Conservation (phyloP, 1,140 invertebrate genomes). For the Ips nitidus region DNA sequence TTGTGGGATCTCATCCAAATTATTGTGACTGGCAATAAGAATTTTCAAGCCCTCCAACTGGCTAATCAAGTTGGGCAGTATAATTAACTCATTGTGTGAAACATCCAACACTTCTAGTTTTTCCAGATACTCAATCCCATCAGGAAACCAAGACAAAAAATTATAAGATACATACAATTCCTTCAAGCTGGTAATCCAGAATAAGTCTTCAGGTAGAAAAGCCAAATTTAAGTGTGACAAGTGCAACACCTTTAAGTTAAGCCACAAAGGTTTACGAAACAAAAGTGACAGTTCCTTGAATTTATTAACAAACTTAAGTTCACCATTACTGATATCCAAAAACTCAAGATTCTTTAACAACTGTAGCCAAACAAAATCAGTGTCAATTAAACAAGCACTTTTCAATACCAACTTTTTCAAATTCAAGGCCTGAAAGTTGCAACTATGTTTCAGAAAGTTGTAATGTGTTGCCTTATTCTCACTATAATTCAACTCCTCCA, state of each 20-base stretch:
- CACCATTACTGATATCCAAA: conserved; percentile 24
- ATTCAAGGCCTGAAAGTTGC: conserved; percentile 8
- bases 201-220: conserved; percentile 21
- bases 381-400: conserved; percentile 20
- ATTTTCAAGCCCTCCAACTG: conserved; percentile 16
- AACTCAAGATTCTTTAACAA: conserved; percentile 9
- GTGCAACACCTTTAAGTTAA: conserved; percentile 13
- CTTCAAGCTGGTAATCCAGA: conserved; percentile 18
- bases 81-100: conserved; percentile 20
- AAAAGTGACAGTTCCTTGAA: conserved; percentile 15
- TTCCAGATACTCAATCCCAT: conserved; percentile 17
- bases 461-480: conserved; percentile 16
- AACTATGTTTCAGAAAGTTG: conserved; percentile 20
- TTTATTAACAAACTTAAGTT: conserved; percentile 18
- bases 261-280: conserved; percentile 9
- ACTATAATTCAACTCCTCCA: conserved; percentile 28
- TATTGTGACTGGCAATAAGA: conserved; percentile 14
- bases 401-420: conserved; percentile 20
- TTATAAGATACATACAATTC: conserved; percentile 26
- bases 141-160: conserved; percentile 23
- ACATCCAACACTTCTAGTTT: conserved; percentile 26
- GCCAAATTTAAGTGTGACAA: conserved; percentile 14
- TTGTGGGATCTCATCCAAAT: conserved; percentile 14
- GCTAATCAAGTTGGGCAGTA: conserved; percentile 17
- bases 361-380: conserved; percentile 19